Evolutionary conservation across 2,888 invertebrate genomes (phyloP), one percentile per base, ranked within the genome.

Genomic region (Pristionchus maxplancki): DNA sequence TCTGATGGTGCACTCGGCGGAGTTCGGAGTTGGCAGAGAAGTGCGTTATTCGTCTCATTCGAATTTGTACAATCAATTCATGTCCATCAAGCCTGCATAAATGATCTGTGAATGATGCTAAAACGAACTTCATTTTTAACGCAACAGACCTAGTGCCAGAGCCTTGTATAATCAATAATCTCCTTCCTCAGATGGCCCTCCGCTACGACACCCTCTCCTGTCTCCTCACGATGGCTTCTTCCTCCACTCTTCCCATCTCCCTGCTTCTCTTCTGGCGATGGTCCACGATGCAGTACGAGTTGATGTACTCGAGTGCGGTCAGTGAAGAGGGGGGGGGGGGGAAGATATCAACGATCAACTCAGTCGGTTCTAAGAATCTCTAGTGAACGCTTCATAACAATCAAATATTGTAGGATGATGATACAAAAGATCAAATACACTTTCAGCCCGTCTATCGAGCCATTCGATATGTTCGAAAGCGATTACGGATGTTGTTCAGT

Each of bases 251-350:
- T 34, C 71, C 71, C 6, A 4, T 71, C 20, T 37, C 37, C 0
- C 34, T 71, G 9, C 71, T 71, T 3, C 5, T 20, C 20, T 37
- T 71, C 34, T 71, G 71, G 71, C 37, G 71, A 71, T 71, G 71
- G 71, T 15, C n/a, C 20, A 37, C 34, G 71, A 71, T 71, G 71
- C 71, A 37, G 37, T 71, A 34, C 71, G 37, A 71, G 37, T 20
- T 71, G 71, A 34, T 71, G 37, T 71, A 71, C 71, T 71, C 71
- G 15, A 71, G 20, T 71, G 71, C 71, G 20, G 71, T 71, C 6
- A 71, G 71, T 71, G 71, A 62, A 9, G 58, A 58, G n/a, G n/a
- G n/a, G n/a, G n/a, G n/a, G n/a, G n/a, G n/a, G n/a, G n/a, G n/a
- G n/a, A 53, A 53, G 53, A 53, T 53, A 53, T 53, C 53, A 44